A percentile compares a stretch with the other conserved stretches of the same genome.
Conservation (phyloP, 2,113 vertebrate species). For the Camelus bactrianus region DNA sequence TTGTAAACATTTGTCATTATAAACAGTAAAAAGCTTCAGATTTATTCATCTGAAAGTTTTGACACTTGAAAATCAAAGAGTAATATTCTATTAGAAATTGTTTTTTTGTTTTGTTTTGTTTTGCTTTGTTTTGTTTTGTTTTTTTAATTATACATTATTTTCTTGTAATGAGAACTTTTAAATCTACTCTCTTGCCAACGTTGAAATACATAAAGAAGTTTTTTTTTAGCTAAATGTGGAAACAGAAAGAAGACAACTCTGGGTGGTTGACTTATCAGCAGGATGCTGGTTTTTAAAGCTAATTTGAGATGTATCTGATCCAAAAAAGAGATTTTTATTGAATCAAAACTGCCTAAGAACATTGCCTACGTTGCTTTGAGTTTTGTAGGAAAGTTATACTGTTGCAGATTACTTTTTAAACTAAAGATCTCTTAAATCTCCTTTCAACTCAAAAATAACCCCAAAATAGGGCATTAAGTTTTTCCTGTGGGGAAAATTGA, state of each 20-base stretch:
- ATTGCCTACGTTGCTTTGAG: background rate
- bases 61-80: background rate
- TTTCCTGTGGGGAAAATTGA: background rate
- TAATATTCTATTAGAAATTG: background rate
- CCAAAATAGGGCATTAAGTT: background rate
- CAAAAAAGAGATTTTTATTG: background rate
- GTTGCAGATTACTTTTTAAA: background rate
- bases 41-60: background rate
- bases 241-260: background rate
- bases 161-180: too few species aligned
- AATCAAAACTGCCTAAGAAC: background rate
- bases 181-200: too few species aligned
- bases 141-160: too few species aligned
- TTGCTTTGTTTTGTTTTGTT: background rate
- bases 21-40: background rate
- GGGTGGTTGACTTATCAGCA: background rate
- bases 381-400: background rate
- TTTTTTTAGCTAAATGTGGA: background rate
- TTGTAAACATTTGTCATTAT: background rate
- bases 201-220: background rate
- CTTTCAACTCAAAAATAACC: background rate
- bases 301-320: background rate
- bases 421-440: background rate
- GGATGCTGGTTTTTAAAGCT: background rate
- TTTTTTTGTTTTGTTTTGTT: background rate